These are phyloP conservation scores for Triplophysa yarkandensis DNA, from an alignment of 2,797 vertebrate species.

Conservation along the genomic window DNA sequence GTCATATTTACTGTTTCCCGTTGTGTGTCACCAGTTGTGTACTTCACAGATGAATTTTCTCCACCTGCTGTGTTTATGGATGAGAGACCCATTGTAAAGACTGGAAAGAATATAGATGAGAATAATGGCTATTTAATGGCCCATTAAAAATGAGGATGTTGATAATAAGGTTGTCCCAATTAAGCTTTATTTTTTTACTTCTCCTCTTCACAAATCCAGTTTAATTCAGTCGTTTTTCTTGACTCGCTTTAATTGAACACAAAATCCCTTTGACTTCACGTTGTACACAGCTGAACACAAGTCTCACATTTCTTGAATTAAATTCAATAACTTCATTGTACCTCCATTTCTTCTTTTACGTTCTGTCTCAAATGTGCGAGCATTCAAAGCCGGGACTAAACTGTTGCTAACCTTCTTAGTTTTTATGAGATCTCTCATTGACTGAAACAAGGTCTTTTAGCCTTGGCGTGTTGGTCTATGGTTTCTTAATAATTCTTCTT, in stretches of 20 bases:
- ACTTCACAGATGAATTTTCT: slow-evolving; percentile 15
- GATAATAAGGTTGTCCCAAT: slow-evolving; percentile 61
- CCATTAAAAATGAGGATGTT: slow-evolving; percentile 52
- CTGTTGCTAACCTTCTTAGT: not conserved
- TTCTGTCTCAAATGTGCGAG: not conserved
- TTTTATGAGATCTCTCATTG: not conserved
- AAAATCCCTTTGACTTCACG: slow-evolving; percentile 39
- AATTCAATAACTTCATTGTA: slow-evolving; percentile 24
- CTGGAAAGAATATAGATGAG: slow-evolving; percentile 32
- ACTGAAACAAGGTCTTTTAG: not conserved
- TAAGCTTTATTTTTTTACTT: slow-evolving; percentile 52
- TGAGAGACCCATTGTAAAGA: slow-evolving; percentile 12
- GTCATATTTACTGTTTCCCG: slow-evolving; percentile 31
- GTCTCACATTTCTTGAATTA: slow-evolving; percentile 16
- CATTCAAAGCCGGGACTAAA: not conserved
- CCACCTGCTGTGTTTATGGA: slow-evolving; percentile 35
- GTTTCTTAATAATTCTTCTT: slow-evolving; percentile 11
- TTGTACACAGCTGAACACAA: slow-evolving; percentile 21
- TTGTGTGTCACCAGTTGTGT: not conserved
- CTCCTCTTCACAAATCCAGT: slow-evolving; percentile 54
- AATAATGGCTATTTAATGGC: slow-evolving; percentile 57
- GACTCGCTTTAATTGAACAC: slow-evolving; percentile 46
- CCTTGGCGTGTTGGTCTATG: not conserved
- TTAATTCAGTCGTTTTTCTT: slow-evolving; percentile 50
- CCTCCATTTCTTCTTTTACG: slow-evolving; percentile 10